Base-by-base conservation (phyloP, 2,888 invertebrate species). In the Ochropleura leucogaster region DNA sequence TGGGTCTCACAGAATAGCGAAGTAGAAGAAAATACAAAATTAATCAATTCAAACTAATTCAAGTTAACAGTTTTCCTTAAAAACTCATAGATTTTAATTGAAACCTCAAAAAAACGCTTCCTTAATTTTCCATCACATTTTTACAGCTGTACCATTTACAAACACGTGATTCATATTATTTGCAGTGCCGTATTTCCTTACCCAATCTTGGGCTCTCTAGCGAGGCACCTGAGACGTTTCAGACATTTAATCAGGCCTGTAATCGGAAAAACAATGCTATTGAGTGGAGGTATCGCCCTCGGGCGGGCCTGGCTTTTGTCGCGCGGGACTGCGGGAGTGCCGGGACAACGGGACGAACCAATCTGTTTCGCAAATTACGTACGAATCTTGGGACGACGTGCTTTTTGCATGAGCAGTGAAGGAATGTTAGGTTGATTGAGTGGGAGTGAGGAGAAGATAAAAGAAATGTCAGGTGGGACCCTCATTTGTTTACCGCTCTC, bases 201-300 rank as follows among this genome's bases (percentile, higher is more conserved):
- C 60, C 71, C 74, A 72, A 73, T 76, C 68, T 76, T 73, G 72
- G 68, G 75, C 78, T 72, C 67, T 70, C 67, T 66, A 68, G 82
- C 72, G 85, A 82, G 82, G 83, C 87, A 89, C 86, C 88, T 89
- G 89, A 88, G 89, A 82, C 91, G 87, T 81, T 88, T 86, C 85
- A 90, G 92, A 89, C 89, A 87, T 90, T 90, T 96, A 96, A 96
- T 96, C 96, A 95, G 91, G 92, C 94, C 86, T 91, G 93, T 94
- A 95, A 96, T 95, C 92, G 92, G 89, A 90, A 93, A 95, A 95
- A 96, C 95, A 96, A 95, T 93, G 93, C 92, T 87, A 92, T 92
- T 89, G 90, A 91, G 90, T 85, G 83, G 80, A 88, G 89, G 89
- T 86, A 87, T 83, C 74, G 86, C 90, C 87, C 87, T 80, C 76